Evolutionary conservation across 2,113 vertebrate species (phyloP), one percentile per base, ranked within the genome.

Genomic region (Chiloscyllium plagiosum): DNA sequence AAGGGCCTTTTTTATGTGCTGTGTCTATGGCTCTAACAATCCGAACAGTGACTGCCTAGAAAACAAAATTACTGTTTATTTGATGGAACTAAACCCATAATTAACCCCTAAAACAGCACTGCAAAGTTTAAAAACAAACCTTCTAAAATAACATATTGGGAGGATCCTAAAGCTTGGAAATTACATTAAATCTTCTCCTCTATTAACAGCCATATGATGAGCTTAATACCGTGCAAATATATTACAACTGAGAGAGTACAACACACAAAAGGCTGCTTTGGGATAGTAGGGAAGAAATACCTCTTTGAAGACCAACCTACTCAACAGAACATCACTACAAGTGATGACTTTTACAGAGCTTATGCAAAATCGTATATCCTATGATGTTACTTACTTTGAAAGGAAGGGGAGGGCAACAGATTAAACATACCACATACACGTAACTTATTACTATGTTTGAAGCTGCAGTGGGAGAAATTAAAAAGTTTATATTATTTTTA

Each of bases 11-110:
- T 61, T 61, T 8, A 8, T 61, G 56, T 61, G 56, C 56, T 61
- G 4, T 61, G 6, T 61, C 56, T 61, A 61, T 61, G 56, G 56
- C 61, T 93, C 56, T n/a, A 93, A 66, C 66, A 66, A 33, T 61
- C 19, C 37, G 10, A 33, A 93, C 66, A 93, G 20, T 93, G 17
- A 42, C 78, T 80, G 56, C 3, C 61, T 66, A n/a, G 33, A 93
- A 93, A 93, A 33, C 42, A n/a, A 47, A 66, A 93, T 68, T 93
- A 93, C 89, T 93, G 89, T 33, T 93, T 61, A 61, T 20, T 66
- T 93, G 65, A 20, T 93, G 61, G 65, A 66, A 93, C 61, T 93
- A n/a, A 93, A 93, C 56, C 33, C 22, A 93, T 93, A 66, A 93
- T 66, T 66, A 66, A 93, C 66, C 89, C n/a, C 33, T 61, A 61